phyloP scores from a whole-genome alignment of 2,797 vertebrate genomes.

The Staurois parvus region DNA sequence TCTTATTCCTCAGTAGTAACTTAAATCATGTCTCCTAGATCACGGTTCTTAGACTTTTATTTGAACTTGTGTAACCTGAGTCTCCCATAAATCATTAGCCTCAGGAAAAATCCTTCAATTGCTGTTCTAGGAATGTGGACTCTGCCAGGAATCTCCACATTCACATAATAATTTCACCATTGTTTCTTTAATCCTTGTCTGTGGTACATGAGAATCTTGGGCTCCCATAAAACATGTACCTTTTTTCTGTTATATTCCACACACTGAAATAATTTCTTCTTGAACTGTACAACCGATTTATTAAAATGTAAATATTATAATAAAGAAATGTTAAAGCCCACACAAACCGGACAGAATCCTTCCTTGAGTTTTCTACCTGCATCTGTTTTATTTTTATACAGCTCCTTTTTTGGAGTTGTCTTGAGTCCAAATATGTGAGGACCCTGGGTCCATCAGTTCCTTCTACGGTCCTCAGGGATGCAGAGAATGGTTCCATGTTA shows the following conservation, averaged over 20 bases:
- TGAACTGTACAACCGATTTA: background rate
- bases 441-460: no score
- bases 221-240: background rate
- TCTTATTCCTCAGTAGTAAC: slow-evolving; percentile 53
- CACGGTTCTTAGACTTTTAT: slow-evolving; percentile 56
- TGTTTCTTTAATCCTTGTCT: slow-evolving; percentile 38
- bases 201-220: background rate
- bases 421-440: no score
- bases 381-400: no score
- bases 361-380: no score
- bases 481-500: no score
- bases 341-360: no score
- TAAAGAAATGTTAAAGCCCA: no score
- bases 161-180: slow-evolving; percentile 29
- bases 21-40: slow-evolving; percentile 54
- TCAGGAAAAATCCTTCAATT: slow-evolving; percentile 49
- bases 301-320: background rate
- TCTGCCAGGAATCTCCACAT: slow-evolving; percentile 37
- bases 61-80: slow-evolving; percentile 53
- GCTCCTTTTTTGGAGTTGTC: no score
- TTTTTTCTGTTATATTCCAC: background rate
- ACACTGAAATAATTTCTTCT: background rate
- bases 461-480: no score
- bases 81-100: slow-evolving; percentile 51
- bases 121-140: slow-evolving; percentile 24